Evolutionary conservation across 1,140 invertebrate species (phyloP).

Genomic region (Artemia franciscana): DNA sequence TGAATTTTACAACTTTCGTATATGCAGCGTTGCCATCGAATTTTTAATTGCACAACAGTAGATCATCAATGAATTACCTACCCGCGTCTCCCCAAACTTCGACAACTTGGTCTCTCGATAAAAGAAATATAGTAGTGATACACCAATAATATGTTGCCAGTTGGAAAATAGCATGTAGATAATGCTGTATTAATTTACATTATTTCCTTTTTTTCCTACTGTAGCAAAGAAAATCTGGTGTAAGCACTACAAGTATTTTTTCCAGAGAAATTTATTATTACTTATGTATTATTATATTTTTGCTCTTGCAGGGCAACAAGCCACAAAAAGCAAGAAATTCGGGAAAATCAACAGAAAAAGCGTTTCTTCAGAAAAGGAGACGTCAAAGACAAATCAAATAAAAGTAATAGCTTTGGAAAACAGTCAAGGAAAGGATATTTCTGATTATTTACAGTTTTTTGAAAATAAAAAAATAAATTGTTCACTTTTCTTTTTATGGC

Average conservation of each 20-base stretch:
- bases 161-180: not conserved
- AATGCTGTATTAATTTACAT: not conserved
- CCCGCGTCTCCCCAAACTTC: too few species aligned
- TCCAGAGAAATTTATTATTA: not conserved
- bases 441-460: not conserved
- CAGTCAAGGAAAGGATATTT: not conserved
- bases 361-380: not conserved
- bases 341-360: not conserved
- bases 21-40: too few species aligned
- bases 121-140: too few species aligned
- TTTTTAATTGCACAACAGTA: too few species aligned
- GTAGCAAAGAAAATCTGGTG: not conserved
- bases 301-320: not conserved
- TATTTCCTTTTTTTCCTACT: not conserved
- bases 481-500: too few species aligned
- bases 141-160: not conserved
- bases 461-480: too few species aligned
- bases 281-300: not conserved
- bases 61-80: too few species aligned
- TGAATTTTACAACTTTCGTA: too few species aligned
- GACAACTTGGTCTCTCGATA: too few species aligned
- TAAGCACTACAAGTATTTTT: not conserved
- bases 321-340: not conserved
- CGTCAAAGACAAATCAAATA: not conserved
- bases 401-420: not conserved